phyloP scores from a whole-genome alignment of 2,113 vertebrate species.

The Leptobrachium ailaonicum region DNA sequence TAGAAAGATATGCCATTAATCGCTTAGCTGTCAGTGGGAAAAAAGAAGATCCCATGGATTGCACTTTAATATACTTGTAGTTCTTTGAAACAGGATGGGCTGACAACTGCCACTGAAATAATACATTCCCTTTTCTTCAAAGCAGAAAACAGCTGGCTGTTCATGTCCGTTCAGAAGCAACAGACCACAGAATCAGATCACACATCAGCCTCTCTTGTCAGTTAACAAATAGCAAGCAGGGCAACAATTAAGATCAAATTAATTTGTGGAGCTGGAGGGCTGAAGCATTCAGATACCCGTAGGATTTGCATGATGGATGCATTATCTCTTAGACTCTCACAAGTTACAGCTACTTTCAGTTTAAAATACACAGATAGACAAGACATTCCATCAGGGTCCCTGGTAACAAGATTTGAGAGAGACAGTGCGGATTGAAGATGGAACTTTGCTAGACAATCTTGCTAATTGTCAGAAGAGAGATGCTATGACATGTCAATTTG shows the following conservation, averaged over 20 bases:
- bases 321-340: neutral
- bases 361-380: conserved; percentile 43
- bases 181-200: conserved; percentile 20
- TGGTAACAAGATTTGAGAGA: conserved; percentile 64
- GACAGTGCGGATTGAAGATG: conserved; percentile 55
- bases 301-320: conserved; percentile 25
- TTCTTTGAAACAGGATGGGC: neutral
- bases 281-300: conserved; percentile 25
- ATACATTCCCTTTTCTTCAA: neutral
- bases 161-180: neutral
- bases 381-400: conserved; percentile 60
- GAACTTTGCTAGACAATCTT: conserved; percentile 72
- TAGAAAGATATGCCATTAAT: no score
- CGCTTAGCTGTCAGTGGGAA: no score
- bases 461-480: conserved; percentile 71
- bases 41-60: no score
- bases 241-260: conserved; percentile 37
- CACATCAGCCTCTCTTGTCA: conserved; percentile 48
- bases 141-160: neutral
- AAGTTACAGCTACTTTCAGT: conserved; percentile 47
- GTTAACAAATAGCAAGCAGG: conserved; percentile 35
- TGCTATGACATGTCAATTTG: conserved; percentile 89
- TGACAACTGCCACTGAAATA: neutral
- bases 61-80: no score
- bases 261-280: conserved; percentile 19